These are phyloP conservation scores for Hipposideros larvatus DNA, from an alignment of 2,797 vertebrate species.

Conservation along the genomic window DNA sequence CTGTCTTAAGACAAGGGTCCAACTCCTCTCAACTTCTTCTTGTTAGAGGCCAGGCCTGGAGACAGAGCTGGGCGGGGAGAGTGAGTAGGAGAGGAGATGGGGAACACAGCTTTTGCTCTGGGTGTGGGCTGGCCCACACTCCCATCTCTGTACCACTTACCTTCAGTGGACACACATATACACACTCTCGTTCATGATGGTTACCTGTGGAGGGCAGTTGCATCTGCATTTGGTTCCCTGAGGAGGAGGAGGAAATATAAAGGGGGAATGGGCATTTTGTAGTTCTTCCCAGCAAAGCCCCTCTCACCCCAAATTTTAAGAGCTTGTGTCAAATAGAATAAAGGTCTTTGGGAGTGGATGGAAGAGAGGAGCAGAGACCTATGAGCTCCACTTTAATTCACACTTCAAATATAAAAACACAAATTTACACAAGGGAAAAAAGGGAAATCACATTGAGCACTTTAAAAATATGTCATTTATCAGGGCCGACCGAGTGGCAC, in stretches of 20 bases:
- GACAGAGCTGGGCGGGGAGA: not conserved
- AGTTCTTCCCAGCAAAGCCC: not conserved
- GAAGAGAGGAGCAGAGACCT: constrained; percentile 21
- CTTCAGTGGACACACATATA: not conserved
- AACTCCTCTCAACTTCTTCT: constrained; percentile 10
- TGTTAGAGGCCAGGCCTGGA: constrained; percentile 17
- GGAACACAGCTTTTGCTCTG: not conserved
- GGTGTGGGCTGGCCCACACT: not conserved
- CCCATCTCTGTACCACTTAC: not conserved
- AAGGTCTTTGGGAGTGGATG: not conserved
- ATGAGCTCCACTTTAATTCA: constrained; percentile 1
- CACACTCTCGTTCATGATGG: not conserved
- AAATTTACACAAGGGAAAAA: not conserved
- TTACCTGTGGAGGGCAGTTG: not conserved
- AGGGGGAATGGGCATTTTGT: not conserved
- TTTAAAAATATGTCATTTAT: constrained; percentile 37
- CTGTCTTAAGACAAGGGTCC: constrained; percentile 33
- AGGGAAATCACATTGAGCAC: not conserved
- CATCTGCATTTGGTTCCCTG: constrained; percentile 31
- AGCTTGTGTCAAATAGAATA: not conserved
- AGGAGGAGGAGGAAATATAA: not conserved
- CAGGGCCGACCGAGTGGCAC: not conserved
- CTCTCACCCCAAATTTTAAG: not conserved
- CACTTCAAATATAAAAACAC: constrained; percentile 38
- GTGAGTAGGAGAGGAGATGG: not conserved